These are phyloP conservation scores for Chelonus insularis DNA, from an alignment of 1,140 invertebrate genomes.

Conservation along the genomic window DNA sequence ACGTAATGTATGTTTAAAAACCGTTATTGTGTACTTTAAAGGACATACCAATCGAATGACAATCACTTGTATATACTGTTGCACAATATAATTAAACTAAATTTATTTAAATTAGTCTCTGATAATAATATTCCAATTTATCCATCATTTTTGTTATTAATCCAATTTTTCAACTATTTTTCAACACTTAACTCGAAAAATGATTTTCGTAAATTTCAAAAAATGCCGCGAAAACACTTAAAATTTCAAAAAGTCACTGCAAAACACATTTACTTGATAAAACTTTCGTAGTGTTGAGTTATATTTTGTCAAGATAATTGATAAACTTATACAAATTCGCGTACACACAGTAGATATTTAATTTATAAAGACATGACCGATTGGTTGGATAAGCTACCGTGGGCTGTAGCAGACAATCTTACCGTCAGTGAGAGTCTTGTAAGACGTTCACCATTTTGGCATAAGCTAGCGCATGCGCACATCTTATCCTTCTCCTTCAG, in stretches of 20 bases:
- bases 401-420: constrained; percentile 32
- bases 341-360: neutral
- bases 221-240: constrained; percentile 1
- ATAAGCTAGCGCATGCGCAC: constrained; percentile 45
- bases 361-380: constrained; percentile 25
- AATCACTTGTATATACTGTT: neutral
- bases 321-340: no score
- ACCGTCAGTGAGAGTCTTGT: constrained; percentile 50
- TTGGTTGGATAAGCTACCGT: constrained; percentile 2
- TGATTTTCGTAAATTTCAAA: neutral
- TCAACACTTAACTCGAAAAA: neutral
- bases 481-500: constrained; percentile 14
- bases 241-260: neutral
- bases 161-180: neutral
- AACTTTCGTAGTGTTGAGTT: no score
- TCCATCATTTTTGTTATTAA: constrained; percentile 27
- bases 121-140: constrained; percentile 2
- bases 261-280: no score
- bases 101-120: constrained; percentile 3
- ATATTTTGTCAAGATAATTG: no score
- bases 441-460: constrained; percentile 54
- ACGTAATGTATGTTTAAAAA: neutral
- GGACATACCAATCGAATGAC: constrained; percentile 25
- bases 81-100: constrained; percentile 19
- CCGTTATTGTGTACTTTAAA: neutral